These are phyloP conservation scores for Tauraco erythrolophus DNA, from an alignment of 2,113 vertebrate species.

Conservation along the genomic window DNA sequence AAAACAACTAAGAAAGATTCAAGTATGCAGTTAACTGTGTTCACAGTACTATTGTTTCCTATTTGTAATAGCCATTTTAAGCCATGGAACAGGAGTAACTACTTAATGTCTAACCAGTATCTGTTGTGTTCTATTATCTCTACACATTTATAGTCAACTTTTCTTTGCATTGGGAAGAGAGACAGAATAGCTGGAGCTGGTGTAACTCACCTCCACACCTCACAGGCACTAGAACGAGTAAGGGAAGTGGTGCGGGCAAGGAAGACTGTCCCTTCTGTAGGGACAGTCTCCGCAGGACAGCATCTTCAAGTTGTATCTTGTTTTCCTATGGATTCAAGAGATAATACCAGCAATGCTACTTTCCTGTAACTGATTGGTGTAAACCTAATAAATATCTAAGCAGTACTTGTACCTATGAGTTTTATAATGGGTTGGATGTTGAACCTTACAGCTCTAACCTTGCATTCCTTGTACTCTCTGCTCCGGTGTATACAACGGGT, in stretches of 20 bases:
- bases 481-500: neutral
- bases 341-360: constrained; percentile 55
- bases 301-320: constrained; percentile 2
- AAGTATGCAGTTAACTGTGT: neutral
- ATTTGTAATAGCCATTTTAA: neutral
- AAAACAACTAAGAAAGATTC: neutral
- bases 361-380: constrained; percentile 63
- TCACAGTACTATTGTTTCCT: neutral
- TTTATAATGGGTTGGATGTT: neutral
- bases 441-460: neutral
- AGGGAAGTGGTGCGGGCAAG: neutral
- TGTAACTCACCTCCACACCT: neutral
- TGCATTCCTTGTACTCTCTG: neutral
- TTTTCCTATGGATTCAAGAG: constrained; percentile 45
- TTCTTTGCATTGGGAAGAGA: constrained; percentile 53
- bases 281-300: neutral
- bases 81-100: constrained; percentile 32
- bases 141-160: constrained; percentile 17
- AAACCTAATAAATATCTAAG: constrained; percentile 70
- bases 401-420: constrained; percentile 46
- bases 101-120: constrained; percentile 16
- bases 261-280: neutral
- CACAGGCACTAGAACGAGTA: neutral
- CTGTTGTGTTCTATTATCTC: constrained; percentile 46
- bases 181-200: constrained; percentile 11